Percentiles rank a stretch among this genome's conserved stretches.
Evolutionary conservation across 1,140 invertebrate species (phyloP).

Genomic region (Oppia nitens): DNA sequence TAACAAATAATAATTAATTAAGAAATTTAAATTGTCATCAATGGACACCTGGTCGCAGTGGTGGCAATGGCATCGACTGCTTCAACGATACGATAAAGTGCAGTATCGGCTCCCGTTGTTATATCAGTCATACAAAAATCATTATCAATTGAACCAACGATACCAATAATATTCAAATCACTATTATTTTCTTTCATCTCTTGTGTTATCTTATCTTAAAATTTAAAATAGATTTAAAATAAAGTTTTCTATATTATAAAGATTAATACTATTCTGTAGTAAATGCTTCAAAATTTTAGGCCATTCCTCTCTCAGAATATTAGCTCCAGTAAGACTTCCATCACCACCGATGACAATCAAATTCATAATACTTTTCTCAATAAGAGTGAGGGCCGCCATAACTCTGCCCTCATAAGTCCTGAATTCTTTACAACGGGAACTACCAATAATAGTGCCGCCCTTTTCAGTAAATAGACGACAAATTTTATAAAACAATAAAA

Average conservation of each 20-base stretch:
- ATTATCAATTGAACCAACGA: constrained; percentile 99
- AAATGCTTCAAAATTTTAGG: constrained; percentile 61
- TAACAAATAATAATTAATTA: background rate
- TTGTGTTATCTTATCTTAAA: constrained; percentile 48
- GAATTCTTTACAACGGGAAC: constrained; percentile 85
- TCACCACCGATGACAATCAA: constrained; percentile 96
- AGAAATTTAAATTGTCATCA: background rate
- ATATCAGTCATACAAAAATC: constrained; percentile 99
- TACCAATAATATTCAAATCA: constrained; percentile 79
- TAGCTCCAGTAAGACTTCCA: constrained; percentile 92
- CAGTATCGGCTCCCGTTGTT: constrained; percentile 95
- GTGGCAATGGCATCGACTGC: constrained; percentile 93
- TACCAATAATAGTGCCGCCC: constrained; percentile 96
- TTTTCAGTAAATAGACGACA: constrained; percentile 22
- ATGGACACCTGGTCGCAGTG: constrained; percentile 49
- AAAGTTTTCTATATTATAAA: too few relatives aligned
- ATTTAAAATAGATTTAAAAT: background rate
- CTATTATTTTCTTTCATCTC: constrained; percentile 56
- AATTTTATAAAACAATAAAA: constrained; percentile 9
- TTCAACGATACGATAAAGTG: constrained; percentile 93
- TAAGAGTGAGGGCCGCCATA: constrained; percentile 78
- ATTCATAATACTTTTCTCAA: constrained; percentile 74
- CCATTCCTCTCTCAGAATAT: constrained; percentile 77
- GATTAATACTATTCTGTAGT: constrained; percentile 38
- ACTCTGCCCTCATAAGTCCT: constrained; percentile 61